A percentile compares a stretch with the other conserved stretches of the same genome.
phyloP scores from a whole-genome alignment of 1,140 invertebrate genomes.

The Eurosta solidaginis region DNA sequence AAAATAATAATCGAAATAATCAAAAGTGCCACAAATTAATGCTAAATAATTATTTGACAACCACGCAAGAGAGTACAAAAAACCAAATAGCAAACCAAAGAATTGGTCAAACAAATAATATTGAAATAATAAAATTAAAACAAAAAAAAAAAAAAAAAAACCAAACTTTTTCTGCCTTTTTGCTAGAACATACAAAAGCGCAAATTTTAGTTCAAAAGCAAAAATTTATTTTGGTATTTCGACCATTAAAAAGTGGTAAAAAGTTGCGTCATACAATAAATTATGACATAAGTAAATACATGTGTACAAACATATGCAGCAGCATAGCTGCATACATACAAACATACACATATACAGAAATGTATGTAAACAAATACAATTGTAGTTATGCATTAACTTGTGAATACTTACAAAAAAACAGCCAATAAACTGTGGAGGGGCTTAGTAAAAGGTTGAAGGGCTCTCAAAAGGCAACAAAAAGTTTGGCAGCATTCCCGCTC shows the following conservation, averaged over 20 bases:
- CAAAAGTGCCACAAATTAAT: conserved; percentile 24
- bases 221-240: background rate
- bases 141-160: background rate
- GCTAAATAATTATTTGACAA: conserved; percentile 28
- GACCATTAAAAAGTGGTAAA: conserved; percentile 20
- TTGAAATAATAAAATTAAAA: background rate
- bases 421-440: background rate
- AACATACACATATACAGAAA: background rate
- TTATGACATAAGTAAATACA: background rate
- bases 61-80: background rate
- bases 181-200: background rate
- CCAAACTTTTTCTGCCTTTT: background rate
- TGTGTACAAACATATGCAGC: too few relatives aligned
- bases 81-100: background rate
- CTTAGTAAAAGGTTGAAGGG: background rate
- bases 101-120: background rate
- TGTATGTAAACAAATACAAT: background rate
- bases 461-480: background rate
- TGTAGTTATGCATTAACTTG: too few relatives aligned
- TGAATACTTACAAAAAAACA: background rate
- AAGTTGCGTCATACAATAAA: conserved; percentile 6
- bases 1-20: conserved; percentile 24
- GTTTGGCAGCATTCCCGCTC: background rate
- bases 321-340: background rate
- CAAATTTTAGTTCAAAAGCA: too few relatives aligned